Evolutionary conservation across 2,888 invertebrate species (phyloP), one percentile per base, ranked within the genome.

Genomic region (Lycophotia porphyrea): DNA sequence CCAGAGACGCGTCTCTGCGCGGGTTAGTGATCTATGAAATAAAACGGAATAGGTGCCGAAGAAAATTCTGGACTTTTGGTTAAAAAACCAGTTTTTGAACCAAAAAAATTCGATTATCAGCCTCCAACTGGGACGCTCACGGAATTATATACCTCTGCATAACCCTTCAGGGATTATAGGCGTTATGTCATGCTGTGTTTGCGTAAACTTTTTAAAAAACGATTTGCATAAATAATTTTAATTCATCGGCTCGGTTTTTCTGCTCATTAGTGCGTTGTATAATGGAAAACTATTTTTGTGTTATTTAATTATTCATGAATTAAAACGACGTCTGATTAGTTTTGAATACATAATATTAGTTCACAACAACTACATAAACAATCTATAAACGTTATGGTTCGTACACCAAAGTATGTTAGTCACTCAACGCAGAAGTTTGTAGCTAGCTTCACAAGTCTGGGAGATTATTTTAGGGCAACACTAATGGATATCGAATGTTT

Each of bases 401-500:
- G 27, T 60, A 60, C 44, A 71, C 7, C 21, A 64, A 68, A 68
- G 60, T 49, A 71, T 36, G 5, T 42, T 75, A 39, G 36, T n/a
- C 42, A 44, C 34, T 60, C 34, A 9, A 58, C 34, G 58, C 36
- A 31, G 5, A 70, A 79, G 64, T 74, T 84, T 49, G 55, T 24
- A 63, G 58, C 63, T 49, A 74, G 64, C 66, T 76, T 34, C 55
- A 52, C 61, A 72, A 74, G 39, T 63, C 55, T 63, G n/a, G 21
- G 2, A 78, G 71, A 74, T 84, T 76, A 76, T 65, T 80, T 73
- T 67, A 60, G 66, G 34, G 39, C 13, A 84, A 8, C 61, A 72
- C 85, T 84, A 76, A 81, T 76, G 66, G 76, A 73, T 84, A 64
- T 81, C 39, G 39, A 82, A 81, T 82, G 67, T 81, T 73, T 63